phyloP scores from a whole-genome alignment of 2,113 vertebrate genomes.

The Poeciliopsis prolifica region DNA sequence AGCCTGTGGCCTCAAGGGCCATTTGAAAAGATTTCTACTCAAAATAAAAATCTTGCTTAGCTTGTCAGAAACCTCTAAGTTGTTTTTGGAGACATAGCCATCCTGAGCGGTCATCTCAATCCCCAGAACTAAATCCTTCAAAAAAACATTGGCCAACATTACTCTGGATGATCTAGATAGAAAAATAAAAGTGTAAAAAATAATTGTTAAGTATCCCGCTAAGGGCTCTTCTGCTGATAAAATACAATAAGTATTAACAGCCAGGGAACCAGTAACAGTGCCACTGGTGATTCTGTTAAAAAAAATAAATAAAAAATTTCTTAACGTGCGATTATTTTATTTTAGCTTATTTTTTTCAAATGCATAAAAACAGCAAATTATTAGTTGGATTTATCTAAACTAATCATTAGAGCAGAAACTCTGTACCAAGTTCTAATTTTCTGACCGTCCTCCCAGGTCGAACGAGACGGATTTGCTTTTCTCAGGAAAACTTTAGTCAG shows the following conservation, averaged over 20 bases:
- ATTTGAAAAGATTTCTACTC: too few species aligned
- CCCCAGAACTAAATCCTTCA: too few species aligned
- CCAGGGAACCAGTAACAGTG: background rate
- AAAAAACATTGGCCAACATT: background rate
- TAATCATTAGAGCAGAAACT: background rate
- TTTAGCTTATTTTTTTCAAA: background rate
- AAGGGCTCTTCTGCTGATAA: too few species aligned
- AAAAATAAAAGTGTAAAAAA: too few species aligned
- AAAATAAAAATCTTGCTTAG: background rate
- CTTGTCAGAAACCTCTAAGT: background rate
- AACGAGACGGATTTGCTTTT: constrained; percentile 36
- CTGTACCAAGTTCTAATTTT: constrained; percentile 52
- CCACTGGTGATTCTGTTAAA: background rate
- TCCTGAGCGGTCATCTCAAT: too few species aligned
- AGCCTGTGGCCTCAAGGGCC: too few species aligned
- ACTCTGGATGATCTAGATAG: background rate
- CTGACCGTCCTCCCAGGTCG: constrained; percentile 33
- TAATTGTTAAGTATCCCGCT: background rate
- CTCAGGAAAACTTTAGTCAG: constrained; percentile 27
- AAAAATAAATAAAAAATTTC: background rate
- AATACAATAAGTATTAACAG: background rate
- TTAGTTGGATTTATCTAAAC: background rate
- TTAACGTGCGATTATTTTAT: background rate
- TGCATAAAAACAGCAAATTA: background rate
- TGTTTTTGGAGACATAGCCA: too few species aligned